phyloP scores from a whole-genome alignment of 2,888 invertebrate species.

The Lepidochrysops patricia region DNA sequence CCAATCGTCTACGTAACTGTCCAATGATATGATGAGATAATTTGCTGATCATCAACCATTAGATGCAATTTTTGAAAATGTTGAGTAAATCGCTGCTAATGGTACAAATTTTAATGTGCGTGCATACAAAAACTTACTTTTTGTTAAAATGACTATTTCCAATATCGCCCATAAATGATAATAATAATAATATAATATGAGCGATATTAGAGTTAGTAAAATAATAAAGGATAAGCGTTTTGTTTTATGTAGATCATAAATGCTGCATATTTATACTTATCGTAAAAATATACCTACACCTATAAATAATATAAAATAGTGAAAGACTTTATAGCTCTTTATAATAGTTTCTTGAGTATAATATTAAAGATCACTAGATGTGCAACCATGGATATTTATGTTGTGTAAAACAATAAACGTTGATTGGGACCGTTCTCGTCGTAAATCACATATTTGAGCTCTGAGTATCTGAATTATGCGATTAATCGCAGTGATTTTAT shows the following conservation, averaged over 20 bases:
- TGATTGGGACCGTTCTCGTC: slow-evolving; percentile 2
- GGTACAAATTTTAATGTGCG: too few relatives aligned
- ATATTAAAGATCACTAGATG: not conserved
- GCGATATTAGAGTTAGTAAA: too few relatives aligned
- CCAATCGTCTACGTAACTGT: slow-evolving; percentile 52
- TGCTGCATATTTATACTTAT: too few relatives aligned
- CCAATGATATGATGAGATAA: slow-evolving; percentile 32
- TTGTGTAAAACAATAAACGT: not conserved
- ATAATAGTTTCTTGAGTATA: not conserved
- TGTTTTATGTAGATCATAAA: too few relatives aligned
- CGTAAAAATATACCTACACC: too few relatives aligned
- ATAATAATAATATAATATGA: too few relatives aligned
- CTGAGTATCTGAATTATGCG: slow-evolving; percentile 27
- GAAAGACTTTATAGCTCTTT: not conserved
- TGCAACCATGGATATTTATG: not conserved
- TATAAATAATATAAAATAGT: not conserved
- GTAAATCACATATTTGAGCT: too few relatives aligned
- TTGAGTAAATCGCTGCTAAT: too few relatives aligned
- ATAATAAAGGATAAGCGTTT: too few relatives aligned
- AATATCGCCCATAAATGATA: too few relatives aligned
- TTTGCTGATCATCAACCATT: not conserved
- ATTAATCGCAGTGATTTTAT: slow-evolving; percentile 47
- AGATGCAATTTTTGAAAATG: not conserved
- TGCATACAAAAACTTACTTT: too few relatives aligned
- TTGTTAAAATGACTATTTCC: too few relatives aligned